phyloP scores from a whole-genome alignment of 2,888 invertebrate genomes.

The Synergus japonicus region DNA sequence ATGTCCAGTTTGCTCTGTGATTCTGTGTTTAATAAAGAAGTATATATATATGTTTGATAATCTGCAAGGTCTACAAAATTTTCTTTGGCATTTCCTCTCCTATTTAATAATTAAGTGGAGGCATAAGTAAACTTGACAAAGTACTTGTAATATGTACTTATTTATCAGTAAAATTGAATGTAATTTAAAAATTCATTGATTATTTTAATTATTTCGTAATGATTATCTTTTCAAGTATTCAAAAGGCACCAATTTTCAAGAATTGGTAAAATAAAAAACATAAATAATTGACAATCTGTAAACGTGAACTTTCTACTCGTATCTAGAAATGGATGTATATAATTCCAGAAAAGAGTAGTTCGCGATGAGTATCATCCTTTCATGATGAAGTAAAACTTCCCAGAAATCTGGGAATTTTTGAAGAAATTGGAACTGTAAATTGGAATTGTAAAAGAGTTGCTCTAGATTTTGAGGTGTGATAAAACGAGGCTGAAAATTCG shows the following conservation, averaged over 20 bases:
- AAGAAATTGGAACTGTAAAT: background rate
- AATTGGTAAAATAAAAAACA: background rate
- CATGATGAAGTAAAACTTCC: background rate
- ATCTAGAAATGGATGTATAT: background rate
- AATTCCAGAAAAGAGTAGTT: background rate
- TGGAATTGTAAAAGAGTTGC: background rate
- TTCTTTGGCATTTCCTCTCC: constrained; percentile 42
- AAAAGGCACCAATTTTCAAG: background rate
- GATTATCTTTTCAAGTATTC: background rate
- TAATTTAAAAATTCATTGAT: background rate
- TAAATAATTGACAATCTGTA: too few species aligned
- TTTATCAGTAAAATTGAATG: too few species aligned
- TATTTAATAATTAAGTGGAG: background rate
- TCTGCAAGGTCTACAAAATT: constrained; percentile 53
- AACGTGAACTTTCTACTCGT: background rate
- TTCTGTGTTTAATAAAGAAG: constrained; percentile 75
- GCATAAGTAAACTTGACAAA: too few species aligned
- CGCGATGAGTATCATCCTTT: background rate
- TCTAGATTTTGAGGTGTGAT: background rate
- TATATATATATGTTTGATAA: constrained; percentile 67
- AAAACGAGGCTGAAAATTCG: background rate
- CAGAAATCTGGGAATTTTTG: background rate
- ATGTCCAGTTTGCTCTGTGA: constrained; percentile 76
- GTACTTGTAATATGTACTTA: too few species aligned
- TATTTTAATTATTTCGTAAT: background rate